Base-by-base conservation (phyloP, 2,113 vertebrate genomes). In the Cacatua alba region DNA sequence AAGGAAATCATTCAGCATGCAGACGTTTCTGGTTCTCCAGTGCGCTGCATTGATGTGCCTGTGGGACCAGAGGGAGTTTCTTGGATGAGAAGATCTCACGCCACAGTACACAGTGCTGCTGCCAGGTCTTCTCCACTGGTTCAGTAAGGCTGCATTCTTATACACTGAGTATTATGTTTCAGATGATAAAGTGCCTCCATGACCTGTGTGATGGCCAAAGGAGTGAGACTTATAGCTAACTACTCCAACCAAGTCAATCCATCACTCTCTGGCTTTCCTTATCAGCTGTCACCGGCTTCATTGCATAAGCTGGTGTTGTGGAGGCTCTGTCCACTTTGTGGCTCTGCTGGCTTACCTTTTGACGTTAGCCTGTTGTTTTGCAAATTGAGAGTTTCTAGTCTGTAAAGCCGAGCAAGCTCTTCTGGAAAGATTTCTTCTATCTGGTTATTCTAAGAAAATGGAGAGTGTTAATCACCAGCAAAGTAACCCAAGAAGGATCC, bases 341-440 rank as follows among this genome's bases (percentile, higher is more conserved):
- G 65, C 87, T 68, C 71, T 69, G 78, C 31, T 1, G 1, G 13
- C 95, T 97, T 94, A 99, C 99, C 99, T 91, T 99, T 97, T 39
- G 99, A 99, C 25, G 98, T 99, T 70, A 99, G 98, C 62, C 98
- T 98, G 96, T 99, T 99, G 98, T 99, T 99, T 94, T 99, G 99
- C 70, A 99, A 98, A 97, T 99, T 99, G 77, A 99, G 98, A 2
- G 99, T 99, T 97, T 99, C 99, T 43, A 99, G 97, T 26, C 96
- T 98, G 82, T 98, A 97, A 79, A 99, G 99, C 80, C 98, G 98
- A 29, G 98, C 98, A n/a, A 99, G 98, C 52, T 99, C 98, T 89
- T 99, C 98, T 16, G 98, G 97, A 55, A 98, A 99, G 93, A 99
- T 98, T 97, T 99, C 98, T 96, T 99, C 97, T 76, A 99, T 99